A percentile compares a stretch with the other conserved stretches of the same genome.
Evolutionary conservation across 37 sponge, comb jelly and placozoan species (phyloP).

Genomic region (Tethya wilhelma): DNA sequence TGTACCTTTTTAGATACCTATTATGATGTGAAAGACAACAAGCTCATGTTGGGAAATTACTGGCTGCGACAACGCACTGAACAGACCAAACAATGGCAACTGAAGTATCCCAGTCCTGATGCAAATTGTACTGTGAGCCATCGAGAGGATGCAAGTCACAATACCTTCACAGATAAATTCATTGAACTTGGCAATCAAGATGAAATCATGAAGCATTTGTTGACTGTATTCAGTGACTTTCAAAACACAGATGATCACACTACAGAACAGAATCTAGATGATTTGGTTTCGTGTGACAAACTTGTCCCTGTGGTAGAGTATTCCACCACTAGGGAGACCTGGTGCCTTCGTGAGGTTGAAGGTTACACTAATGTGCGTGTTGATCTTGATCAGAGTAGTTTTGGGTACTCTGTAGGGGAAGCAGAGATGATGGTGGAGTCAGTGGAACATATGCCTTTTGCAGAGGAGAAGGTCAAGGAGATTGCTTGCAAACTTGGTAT

Average conservation of each 20-base stretch:
- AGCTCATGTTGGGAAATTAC: not conserved
- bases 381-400: not conserved
- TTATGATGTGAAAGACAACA: not conserved
- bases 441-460: not conserved
- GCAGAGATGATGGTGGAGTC: conserved; percentile 16
- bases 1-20: not conserved
- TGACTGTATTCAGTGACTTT: not conserved
- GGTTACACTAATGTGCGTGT: not conserved
- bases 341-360: not conserved
- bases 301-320: conserved; percentile 5
- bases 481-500: conserved; percentile 15
- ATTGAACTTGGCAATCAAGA: not conserved
- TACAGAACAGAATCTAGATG: too few species aligned
- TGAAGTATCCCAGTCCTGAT: conserved; percentile 2
- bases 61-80: conserved; percentile 12
- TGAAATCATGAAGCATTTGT: not conserved
- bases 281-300: not conserved
- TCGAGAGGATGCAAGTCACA: too few species aligned
- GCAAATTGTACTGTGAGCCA: not conserved
- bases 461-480: not conserved
- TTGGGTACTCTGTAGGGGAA: conserved; percentile 9
- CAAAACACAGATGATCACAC: too few species aligned
- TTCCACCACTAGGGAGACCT: not conserved
- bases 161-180: not conserved
- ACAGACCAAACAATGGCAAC: conserved; percentile 6